phyloP scores from a whole-genome alignment of 2,888 invertebrate genomes.

The Pristionchus exspectatus region DNA sequence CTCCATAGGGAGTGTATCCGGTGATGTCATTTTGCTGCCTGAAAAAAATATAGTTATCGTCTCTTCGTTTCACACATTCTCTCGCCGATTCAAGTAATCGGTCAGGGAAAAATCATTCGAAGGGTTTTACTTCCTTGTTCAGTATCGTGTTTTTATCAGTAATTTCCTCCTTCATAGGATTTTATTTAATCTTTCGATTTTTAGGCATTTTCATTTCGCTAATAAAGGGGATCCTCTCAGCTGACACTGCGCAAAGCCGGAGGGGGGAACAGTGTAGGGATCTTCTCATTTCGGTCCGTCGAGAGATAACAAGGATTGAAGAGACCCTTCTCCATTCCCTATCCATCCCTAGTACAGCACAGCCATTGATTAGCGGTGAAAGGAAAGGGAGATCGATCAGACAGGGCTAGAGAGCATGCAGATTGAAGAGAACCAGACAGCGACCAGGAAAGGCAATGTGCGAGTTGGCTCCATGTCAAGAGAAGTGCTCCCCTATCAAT shows the following conservation, averaged over 20 bases:
- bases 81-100: too few species aligned
- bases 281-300: neutral
- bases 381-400: too few species aligned
- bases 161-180: too few species aligned
- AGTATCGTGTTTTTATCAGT: too few species aligned
- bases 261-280: neutral
- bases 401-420: neutral
- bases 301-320: neutral
- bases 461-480: neutral
- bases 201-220: neutral
- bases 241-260: neutral
- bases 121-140: too few species aligned
- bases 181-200: neutral
- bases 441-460: neutral
- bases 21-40: constrained; percentile 72
- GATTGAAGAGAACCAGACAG: neutral
- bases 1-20: constrained; percentile 72
- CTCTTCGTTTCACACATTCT: neutral
- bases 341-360: neutral
- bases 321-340: neutral
- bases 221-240: neutral
- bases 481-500: neutral
- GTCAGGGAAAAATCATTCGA: too few species aligned
- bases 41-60: neutral
- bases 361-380: neutral